Evolutionary conservation across 2,797 vertebrate genomes (phyloP).

Genomic region (Carapus acus): DNA sequence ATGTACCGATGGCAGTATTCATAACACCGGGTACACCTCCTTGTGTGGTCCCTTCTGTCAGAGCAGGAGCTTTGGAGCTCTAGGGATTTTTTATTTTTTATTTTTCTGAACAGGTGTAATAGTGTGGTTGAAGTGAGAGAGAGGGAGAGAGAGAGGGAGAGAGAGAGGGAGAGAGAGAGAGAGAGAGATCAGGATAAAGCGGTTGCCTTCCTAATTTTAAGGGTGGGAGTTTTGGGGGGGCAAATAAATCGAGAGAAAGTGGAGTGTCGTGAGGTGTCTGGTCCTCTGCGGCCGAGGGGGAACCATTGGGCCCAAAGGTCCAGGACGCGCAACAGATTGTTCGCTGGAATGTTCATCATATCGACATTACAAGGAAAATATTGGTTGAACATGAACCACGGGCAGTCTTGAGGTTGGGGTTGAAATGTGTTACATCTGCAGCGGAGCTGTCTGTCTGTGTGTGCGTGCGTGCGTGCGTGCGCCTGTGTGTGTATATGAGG

Average conservation of each 20-base stretch:
- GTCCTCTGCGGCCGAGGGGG: too few species aligned
- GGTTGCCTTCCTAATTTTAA: slow-evolving; percentile 25
- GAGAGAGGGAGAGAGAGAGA: background rate
- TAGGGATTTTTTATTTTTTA: slow-evolving; percentile 17
- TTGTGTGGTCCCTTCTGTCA: slow-evolving; percentile 70
- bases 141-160: slow-evolving; percentile 4
- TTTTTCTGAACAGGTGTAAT: slow-evolving; percentile 43
- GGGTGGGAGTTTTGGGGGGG: background rate
- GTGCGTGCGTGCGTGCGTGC: slow-evolving; percentile 55
- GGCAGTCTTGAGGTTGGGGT: slow-evolving; percentile 62
- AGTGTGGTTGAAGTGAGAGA: too few species aligned
- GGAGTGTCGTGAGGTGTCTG: slow-evolving; percentile 10
- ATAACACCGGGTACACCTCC: slow-evolving; percentile 56
- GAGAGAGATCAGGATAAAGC: slow-evolving; percentile 3
- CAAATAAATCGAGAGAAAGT: slow-evolving; percentile 5
- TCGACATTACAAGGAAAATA: slow-evolving; percentile 77
- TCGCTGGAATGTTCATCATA: slow-evolving; percentile 66
- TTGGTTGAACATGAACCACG: slow-evolving; percentile 72
- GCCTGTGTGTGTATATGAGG: too few species aligned
- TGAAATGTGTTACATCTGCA: slow-evolving; percentile 70
- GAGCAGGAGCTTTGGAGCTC: slow-evolving; percentile 1
- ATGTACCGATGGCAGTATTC: too few species aligned
- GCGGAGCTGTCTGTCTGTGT: slow-evolving; percentile 40
- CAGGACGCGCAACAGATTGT: slow-evolving; percentile 56
- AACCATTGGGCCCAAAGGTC: slow-evolving; percentile 50